A percentile compares a stretch with the other conserved stretches of the same genome.
Conservation (phyloP, 2,797 vertebrate species). For the Selene dorsalis region DNA sequence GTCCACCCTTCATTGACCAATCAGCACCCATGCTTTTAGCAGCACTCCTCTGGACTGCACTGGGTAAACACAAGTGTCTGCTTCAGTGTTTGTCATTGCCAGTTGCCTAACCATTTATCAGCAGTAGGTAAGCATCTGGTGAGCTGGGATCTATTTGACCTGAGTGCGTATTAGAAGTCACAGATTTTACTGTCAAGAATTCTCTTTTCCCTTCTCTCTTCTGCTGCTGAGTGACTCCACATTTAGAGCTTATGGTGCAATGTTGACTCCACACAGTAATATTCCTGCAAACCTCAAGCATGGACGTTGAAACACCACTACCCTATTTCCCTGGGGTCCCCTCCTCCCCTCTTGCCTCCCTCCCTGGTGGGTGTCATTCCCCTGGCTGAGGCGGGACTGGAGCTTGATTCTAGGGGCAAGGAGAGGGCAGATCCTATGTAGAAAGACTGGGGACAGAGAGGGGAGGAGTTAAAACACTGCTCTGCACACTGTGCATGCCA, state of each 20-base stretch:
- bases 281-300: constrained; percentile 32
- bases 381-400: constrained; percentile 54
- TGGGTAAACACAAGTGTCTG: constrained; percentile 85
- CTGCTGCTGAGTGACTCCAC: constrained; percentile 36
- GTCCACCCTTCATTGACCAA: constrained; percentile 83
- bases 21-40: constrained; percentile 86
- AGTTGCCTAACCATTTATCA: constrained; percentile 88
- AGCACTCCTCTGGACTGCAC: constrained; percentile 75
- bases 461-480: constrained; percentile 75
- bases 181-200: constrained; percentile 36
- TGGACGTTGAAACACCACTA: constrained; percentile 19
- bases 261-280: constrained; percentile 39
- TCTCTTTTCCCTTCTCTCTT: constrained; percentile 3
- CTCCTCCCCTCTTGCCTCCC: constrained; percentile 44
- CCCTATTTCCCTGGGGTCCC: constrained; percentile 19
- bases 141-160: constrained; percentile 80
- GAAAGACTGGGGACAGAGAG: constrained; percentile 72
- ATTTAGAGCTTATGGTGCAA: constrained; percentile 45
- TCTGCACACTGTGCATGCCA: constrained; percentile 69
- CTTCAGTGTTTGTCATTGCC: constrained; percentile 84
- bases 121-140: constrained; percentile 78
- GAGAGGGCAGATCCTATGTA: constrained; percentile 72
- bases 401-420: constrained; percentile 59
- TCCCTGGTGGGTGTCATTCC: constrained; percentile 57
- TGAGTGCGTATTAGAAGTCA: constrained; percentile 65